phyloP scores from a whole-genome alignment of 2,888 invertebrate genomes.

The Spisula subtruncata region DNA sequence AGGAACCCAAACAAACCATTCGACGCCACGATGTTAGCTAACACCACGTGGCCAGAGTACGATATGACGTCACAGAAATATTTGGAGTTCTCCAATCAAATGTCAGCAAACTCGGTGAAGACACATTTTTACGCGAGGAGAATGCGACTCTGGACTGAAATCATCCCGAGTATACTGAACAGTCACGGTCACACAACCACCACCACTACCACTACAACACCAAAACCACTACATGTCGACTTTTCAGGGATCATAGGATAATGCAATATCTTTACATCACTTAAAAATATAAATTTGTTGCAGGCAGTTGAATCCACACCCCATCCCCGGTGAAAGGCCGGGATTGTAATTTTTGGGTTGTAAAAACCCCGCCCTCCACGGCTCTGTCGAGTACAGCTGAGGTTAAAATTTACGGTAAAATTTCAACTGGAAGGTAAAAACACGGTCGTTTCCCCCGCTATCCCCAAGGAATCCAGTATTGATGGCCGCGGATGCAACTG shows the following conservation, averaged over 20 bases:
- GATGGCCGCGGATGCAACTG: no score
- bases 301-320: no score
- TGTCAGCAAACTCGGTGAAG: constrained; percentile 12
- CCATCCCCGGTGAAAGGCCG: no score
- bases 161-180: not conserved
- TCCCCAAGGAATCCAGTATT: no score
- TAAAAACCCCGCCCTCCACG: no score
- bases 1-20: constrained; percentile 10
- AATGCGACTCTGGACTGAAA: constrained; percentile 5
- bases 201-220: not conserved
- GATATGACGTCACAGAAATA: constrained; percentile 22
- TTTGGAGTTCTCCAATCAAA: constrained; percentile 21
- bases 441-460: no score
- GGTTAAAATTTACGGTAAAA: no score
- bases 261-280: not conserved
- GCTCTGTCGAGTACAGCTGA: no score
- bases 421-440: no score
- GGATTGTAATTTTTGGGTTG: no score
- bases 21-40: not conserved
- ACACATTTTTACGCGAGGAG: not conserved
- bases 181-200: not conserved
- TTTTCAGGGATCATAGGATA: constrained; percentile 14
- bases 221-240: not conserved
- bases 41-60: constrained; percentile 28
- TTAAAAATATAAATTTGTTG: no score